These are phyloP conservation scores for Ceratothoa steindachneri DNA, from an alignment of 2,888 invertebrate genomes.

Conservation along the genomic window DNA sequence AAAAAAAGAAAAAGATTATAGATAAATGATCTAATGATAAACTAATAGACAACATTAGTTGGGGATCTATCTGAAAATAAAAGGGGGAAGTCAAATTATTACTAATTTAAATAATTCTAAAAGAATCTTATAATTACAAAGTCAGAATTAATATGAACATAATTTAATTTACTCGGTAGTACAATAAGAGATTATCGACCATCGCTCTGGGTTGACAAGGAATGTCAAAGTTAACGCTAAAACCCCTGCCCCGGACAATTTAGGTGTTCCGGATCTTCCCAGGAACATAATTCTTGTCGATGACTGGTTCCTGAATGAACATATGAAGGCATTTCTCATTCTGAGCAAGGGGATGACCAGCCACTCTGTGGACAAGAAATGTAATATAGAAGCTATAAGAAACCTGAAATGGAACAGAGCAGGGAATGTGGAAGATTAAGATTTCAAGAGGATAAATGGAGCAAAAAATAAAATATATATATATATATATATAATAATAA, in stretches of 20 bases:
- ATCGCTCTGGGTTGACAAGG: background rate
- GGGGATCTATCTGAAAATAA: background rate
- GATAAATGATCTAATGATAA: background rate
- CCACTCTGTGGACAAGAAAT: conserved; percentile 53
- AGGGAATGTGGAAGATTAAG: background rate
- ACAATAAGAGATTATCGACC: background rate
- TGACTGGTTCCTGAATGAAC: conserved; percentile 94
- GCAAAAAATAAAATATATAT: background rate
- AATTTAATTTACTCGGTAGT: background rate
- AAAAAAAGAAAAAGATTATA: conserved; percentile 1
- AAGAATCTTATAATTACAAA: background rate
- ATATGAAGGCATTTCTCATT: conserved; percentile 60
- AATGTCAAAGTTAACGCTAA: background rate
- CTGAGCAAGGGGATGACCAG: conserved; percentile 59
- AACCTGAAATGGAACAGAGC: no score
- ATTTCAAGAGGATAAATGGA: background rate
- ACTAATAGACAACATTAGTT: background rate
- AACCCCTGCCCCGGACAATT: background rate
- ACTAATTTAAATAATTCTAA: background rate
- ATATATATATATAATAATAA: conserved; percentile 15
- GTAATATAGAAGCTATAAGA: no score
- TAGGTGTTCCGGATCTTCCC: conserved; percentile 92
- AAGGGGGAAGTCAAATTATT: background rate
- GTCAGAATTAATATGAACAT: background rate
- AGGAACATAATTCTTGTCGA: conserved; percentile 99